phyloP scores from a whole-genome alignment of 2,888 invertebrate species.

The Homarus gammarus region DNA sequence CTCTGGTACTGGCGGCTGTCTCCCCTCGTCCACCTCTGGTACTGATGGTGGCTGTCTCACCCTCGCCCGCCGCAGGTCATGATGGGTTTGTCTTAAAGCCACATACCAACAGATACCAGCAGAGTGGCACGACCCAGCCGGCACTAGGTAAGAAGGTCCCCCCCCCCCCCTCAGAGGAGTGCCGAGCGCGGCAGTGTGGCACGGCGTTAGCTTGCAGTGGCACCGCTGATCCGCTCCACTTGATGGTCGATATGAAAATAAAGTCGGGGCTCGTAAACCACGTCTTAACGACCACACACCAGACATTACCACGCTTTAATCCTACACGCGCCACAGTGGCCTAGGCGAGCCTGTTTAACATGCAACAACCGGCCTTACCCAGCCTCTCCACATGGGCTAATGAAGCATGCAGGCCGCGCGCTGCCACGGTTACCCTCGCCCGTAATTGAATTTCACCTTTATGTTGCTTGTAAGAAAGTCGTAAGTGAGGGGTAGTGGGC shows the following conservation, averaged over 20 bases:
- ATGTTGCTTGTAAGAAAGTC: slow-evolving; percentile 65
- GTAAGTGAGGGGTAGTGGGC: slow-evolving; percentile 55
- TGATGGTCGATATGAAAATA: slow-evolving; percentile 72
- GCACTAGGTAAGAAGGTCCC: too few species aligned
- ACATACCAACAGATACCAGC: too few species aligned
- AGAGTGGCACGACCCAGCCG: too few species aligned
- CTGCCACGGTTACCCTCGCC: slow-evolving; percentile 34
- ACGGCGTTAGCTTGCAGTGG: slow-evolving; percentile 52
- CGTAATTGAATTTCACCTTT: slow-evolving; percentile 71
- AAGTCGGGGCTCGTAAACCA: slow-evolving; percentile 70
- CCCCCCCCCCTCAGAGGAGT: background rate
- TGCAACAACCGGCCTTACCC: slow-evolving; percentile 58
- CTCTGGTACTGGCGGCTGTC: background rate
- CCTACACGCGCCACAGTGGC: slow-evolving; percentile 61
- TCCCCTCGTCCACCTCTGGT: background rate
- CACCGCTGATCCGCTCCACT: slow-evolving; percentile 71
- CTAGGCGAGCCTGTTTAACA: slow-evolving; percentile 44
- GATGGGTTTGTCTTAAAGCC: too few species aligned
- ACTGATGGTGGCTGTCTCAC: background rate
- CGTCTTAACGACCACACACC: slow-evolving; percentile 71
- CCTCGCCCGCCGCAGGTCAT: too few species aligned
- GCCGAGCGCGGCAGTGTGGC: slow-evolving; percentile 34
- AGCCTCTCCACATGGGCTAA: slow-evolving; percentile 43
- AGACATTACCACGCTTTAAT: slow-evolving; percentile 72
- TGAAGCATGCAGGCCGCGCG: slow-evolving; percentile 25